A percentile compares a stretch with the other conserved stretches of the same genome.
These are phyloP conservation scores for Scelioninae gen. 1 DNA, from an alignment of 2,888 invertebrate genomes.

Conservation along the genomic window DNA sequence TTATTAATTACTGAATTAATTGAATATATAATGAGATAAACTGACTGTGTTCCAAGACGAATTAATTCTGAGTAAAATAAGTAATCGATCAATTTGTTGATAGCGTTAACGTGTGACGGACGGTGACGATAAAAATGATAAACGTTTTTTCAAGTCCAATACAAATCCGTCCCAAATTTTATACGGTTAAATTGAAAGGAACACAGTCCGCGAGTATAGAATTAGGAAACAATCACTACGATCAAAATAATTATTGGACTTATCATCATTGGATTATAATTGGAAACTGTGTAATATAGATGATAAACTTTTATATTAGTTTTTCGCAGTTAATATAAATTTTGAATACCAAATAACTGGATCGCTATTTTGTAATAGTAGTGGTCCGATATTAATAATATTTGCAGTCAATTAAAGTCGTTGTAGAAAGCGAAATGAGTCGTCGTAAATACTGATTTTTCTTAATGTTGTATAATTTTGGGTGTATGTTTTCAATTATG, in stretches of 20 bases:
- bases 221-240: conserved; percentile 28
- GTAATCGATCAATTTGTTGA: conserved; percentile 19
- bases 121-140: conserved; percentile 12
- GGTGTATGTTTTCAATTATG: conserved; percentile 5
- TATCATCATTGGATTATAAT: conserved; percentile 22
- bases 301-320: conserved; percentile 11
- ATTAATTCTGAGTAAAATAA: conserved; percentile 7
- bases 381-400: conserved; percentile 28
- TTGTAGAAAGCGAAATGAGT: conserved; percentile 28
- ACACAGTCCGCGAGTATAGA: conserved; percentile 47
- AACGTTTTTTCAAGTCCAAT: conserved; percentile 34
- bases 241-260: conserved; percentile 27
- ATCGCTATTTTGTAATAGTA: conserved; percentile 20
- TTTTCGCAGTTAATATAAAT: neutral
- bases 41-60: conserved; percentile 20
- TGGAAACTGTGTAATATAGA: conserved; percentile 8
- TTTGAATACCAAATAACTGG: conserved; percentile 26
- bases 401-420: conserved; percentile 52
- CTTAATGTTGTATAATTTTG: neutral
- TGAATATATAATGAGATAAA: conserved; percentile 11
- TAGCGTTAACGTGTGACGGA: conserved; percentile 20
- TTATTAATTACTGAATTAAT: neutral
- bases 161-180: conserved; percentile 64
- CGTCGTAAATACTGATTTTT: neutral
- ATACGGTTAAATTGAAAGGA: conserved; percentile 54